phyloP scores from a whole-genome alignment of 2,797 vertebrate species.

The Spea hammondii region DNA sequence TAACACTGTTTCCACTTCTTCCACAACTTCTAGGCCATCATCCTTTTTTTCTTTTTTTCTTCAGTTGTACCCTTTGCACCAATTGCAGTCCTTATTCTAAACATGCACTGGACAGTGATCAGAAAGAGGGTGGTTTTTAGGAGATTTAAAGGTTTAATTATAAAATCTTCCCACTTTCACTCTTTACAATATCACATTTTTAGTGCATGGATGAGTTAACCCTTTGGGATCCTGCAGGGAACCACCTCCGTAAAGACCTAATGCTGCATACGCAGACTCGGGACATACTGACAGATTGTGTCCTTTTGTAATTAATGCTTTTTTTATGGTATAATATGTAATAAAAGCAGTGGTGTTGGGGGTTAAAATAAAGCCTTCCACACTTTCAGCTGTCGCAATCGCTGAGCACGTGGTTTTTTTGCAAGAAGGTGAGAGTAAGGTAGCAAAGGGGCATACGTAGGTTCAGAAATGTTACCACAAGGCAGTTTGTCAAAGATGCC shows the following conservation, averaged over 20 bases:
- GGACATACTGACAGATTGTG: neutral
- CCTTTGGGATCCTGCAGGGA: neutral
- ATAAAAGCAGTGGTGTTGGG: neutral
- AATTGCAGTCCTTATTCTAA: neutral
- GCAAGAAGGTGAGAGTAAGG: neutral
- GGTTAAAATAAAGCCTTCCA: neutral
- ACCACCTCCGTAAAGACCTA: neutral
- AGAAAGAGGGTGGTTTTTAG: too few species aligned
- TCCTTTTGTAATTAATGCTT: slow-evolving; percentile 31
- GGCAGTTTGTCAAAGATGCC: neutral
- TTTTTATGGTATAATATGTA: slow-evolving; percentile 26
- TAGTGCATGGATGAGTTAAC: too few species aligned
- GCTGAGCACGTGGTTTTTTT: neutral
- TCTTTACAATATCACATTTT: too few species aligned
- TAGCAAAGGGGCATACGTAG: neutral
- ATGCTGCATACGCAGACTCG: neutral
- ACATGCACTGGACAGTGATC: neutral
- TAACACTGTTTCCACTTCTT: too few species aligned
- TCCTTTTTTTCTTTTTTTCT: neutral
- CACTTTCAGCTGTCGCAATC: neutral
- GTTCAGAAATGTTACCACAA: neutral
- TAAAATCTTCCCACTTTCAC: neutral
- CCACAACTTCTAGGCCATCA: neutral
- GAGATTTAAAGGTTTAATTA: neutral
- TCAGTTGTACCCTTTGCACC: neutral